phyloP scores from a whole-genome alignment of 2,113 vertebrate species.

The Neolamprologus variostigma region DNA sequence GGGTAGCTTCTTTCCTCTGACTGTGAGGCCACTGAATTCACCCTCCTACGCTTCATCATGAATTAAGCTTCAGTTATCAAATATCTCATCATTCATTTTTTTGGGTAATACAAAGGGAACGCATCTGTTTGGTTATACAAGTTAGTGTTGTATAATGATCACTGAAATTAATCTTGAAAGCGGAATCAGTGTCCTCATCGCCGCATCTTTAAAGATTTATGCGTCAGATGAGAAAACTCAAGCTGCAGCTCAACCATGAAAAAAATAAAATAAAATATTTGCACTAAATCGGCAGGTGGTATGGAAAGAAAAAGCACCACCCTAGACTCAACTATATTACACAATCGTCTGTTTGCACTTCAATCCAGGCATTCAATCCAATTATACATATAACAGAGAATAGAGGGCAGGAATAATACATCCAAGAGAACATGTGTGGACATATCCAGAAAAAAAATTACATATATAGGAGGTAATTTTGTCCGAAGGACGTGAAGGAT shows the following conservation, averaged over 20 bases:
- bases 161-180: background rate
- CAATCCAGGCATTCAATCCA: background rate
- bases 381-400: background rate
- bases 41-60: background rate
- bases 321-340: background rate
- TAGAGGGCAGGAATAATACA: background rate
- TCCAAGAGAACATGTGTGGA: background rate
- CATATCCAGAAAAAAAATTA: background rate
- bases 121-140: background rate
- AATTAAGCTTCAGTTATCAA: background rate
- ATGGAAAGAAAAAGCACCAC: background rate
- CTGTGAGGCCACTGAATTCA: background rate
- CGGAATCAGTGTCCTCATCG: background rate
- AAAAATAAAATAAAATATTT: background rate
- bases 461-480: background rate
- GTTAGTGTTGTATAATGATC: background rate
- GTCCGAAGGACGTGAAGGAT: background rate
- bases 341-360: background rate
- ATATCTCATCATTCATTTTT: background rate
- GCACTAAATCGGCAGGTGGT: background rate
- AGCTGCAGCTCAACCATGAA: background rate
- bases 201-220: background rate
- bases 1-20: background rate
- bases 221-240: background rate
- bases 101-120: background rate